Evolutionary conservation across 2,888 invertebrate species (phyloP).

Genomic region (Lampropteryx suffumata): DNA sequence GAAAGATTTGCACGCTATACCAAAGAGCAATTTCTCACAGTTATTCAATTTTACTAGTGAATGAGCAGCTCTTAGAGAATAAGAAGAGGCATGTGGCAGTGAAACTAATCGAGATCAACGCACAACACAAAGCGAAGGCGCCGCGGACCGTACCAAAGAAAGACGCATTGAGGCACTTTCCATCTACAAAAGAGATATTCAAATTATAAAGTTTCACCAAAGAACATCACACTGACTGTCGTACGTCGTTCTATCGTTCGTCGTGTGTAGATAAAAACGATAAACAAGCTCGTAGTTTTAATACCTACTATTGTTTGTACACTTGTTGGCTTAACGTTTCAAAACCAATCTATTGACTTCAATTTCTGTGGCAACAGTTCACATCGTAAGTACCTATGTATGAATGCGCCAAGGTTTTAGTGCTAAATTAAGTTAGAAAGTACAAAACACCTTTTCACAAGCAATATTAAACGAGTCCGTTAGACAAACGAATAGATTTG

Average conservation of each 20-base stretch:
- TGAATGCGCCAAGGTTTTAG: slow-evolving; percentile 18
- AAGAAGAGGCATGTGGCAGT: slow-evolving; percentile 48
- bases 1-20: neutral
- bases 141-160: slow-evolving; percentile 55
- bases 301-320: neutral
- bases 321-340: slow-evolving; percentile 32
- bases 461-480: slow-evolving; percentile 35
- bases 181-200: slow-evolving; percentile 58
- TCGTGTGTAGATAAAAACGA: slow-evolving; percentile 1
- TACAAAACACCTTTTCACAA: slow-evolving; percentile 26
- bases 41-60: slow-evolving; percentile 23
- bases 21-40: slow-evolving; percentile 16
- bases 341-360: slow-evolving; percentile 35
- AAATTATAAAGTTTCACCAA: slow-evolving; percentile 50
- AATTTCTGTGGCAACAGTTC: slow-evolving; percentile 31
- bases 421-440: slow-evolving; percentile 24
- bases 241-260: neutral
- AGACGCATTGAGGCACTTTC: slow-evolving; percentile 58
- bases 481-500: slow-evolving; percentile 41
- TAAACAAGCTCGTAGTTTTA: slow-evolving; percentile 5
- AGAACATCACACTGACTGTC: slow-evolving; percentile 43
- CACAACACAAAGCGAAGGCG: slow-evolving; percentile 63
- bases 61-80: slow-evolving; percentile 25
- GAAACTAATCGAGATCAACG: slow-evolving; percentile 68
- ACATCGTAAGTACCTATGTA: slow-evolving; percentile 16